Evolutionary conservation across 2,113 vertebrate genomes (phyloP), one percentile per base, ranked within the genome.

Genomic region (Proteles cristata): DNA sequence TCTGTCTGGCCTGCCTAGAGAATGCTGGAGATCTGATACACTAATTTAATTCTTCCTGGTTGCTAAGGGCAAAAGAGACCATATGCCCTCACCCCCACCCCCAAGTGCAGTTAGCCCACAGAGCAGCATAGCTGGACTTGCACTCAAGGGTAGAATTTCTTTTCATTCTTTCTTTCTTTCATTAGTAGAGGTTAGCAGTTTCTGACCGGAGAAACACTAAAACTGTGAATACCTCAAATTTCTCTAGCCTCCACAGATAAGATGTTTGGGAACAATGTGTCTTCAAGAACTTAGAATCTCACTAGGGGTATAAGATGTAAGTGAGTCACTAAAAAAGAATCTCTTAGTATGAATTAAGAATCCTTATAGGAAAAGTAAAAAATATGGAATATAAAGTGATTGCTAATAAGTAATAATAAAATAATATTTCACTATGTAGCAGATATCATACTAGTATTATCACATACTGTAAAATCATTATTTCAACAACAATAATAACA

Each of bases 21-120:
- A 83, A 87, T 82, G 23, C 53, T 66, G 45, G 39, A 65, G 43
- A 86, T 76, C 53, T 58, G 35, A 71, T 91, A 23, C 4, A 39
- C 69, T 85, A 45, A 43, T 71, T 96, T 80, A 85, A 83, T 79
- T 21, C 15, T 96, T 83, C n/a, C 26, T 84, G 74, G 63, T 88
- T 84, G 81, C 55, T 48, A 73, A 80, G 45, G 76, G 23, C 14
- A 45, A 53, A 61, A 71, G 80, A 85, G 73, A 76, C 16, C 45
- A 4, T 0, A 21, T 73, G 35, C 12, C 25, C 6, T 43, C 21
- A 61, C 19, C 6, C 43, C 21, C 21, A 69, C 48, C 65, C 65
- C 31, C 16, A 53, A 77, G 16, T 48, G 79, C 15, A 61, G 7
- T 45, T 43, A 68, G 53, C 28, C 74, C 35, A 19, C 48, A 88